A percentile compares a stretch with the other conserved stretches of the same genome.
Conservation (phyloP, 1,140 invertebrate genomes). For the Triops cancriformis region DNA sequence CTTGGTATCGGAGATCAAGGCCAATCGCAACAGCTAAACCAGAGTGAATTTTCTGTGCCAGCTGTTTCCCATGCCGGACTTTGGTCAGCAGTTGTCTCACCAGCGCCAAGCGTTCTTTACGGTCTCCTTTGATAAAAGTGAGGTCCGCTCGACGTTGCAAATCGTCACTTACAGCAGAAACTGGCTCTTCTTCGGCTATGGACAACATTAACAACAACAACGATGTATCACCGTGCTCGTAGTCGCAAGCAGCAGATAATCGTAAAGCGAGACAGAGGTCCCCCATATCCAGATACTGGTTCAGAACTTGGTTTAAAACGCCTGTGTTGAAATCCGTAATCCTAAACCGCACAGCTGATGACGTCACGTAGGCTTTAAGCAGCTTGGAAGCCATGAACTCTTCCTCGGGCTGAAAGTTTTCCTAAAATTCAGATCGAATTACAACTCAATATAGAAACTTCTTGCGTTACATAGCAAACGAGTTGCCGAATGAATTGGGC, state of each 20-base stretch:
- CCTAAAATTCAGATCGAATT: not conserved
- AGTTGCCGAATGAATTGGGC: no score
- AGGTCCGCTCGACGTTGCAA: not conserved
- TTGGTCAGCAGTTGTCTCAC: not conserved
- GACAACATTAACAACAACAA: not conserved
- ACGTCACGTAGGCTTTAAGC: not conserved
- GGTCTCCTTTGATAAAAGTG: not conserved
- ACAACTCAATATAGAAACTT: no score
- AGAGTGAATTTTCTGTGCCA: not conserved
- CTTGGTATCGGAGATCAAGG: not conserved
- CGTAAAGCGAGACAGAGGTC: not conserved
- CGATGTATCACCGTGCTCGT: not conserved
- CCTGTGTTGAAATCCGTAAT: not conserved
- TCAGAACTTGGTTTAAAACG: not conserved
- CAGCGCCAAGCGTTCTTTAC: not conserved
- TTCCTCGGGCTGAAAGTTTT: not conserved
- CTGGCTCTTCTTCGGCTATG: slow-evolving; percentile 6
- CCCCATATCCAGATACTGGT: not conserved
- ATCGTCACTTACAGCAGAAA: not conserved
- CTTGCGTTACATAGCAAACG: no score
- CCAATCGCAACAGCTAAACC: not conserved
- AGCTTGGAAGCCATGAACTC: not conserved
- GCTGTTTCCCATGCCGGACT: not conserved
- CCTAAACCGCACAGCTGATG: not conserved
- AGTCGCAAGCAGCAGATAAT: not conserved